Conservation (phyloP, 2,113 vertebrate genomes). For the Callospermophilus lateralis region DNA sequence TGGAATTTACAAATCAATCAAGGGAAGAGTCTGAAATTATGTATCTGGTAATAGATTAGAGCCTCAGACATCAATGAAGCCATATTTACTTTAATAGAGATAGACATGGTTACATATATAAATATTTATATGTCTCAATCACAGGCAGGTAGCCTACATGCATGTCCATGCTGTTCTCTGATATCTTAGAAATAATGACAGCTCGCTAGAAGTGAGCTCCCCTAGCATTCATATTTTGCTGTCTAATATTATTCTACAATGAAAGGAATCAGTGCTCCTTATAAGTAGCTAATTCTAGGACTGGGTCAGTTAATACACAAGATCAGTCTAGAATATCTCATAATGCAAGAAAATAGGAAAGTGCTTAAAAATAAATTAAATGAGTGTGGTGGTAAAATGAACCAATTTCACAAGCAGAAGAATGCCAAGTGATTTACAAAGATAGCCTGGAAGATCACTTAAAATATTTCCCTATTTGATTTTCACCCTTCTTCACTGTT, state of each 20-base stretch:
- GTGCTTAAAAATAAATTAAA: background rate
- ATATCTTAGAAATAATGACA: background rate
- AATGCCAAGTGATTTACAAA: background rate
- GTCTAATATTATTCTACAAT: background rate
- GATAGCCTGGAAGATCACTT: background rate
- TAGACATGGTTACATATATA: background rate
- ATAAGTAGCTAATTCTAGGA: background rate
- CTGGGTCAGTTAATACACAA: background rate
- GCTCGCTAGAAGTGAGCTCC: rapidly evolving
- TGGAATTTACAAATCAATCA: background rate
- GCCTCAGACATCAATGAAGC: background rate
- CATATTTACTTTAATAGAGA: background rate
- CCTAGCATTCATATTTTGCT: background rate
- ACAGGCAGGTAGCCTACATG: background rate
- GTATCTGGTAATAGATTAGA: background rate
- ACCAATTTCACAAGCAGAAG: background rate
- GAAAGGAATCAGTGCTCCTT: background rate
- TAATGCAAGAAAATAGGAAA: background rate
- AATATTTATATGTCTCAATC: background rate
- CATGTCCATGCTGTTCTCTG: background rate
- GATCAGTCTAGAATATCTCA: background rate
- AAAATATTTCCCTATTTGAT: background rate
- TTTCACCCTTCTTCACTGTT: background rate
- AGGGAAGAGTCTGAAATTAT: background rate
- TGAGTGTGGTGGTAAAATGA: background rate